phyloP scores from a whole-genome alignment of 2,888 invertebrate species.

The Protophormia terraenovae region DNA sequence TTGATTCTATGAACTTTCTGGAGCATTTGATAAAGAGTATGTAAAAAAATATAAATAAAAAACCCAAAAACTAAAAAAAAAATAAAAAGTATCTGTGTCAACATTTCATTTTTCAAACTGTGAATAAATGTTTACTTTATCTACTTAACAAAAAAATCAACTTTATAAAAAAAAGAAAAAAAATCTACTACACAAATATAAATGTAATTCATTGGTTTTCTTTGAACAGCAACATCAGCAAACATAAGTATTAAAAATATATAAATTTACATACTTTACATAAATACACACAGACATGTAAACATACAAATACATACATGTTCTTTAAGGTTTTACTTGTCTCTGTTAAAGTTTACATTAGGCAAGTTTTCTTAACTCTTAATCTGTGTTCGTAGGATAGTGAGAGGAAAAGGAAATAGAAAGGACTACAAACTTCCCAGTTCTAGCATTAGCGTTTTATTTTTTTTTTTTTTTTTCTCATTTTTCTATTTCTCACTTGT shows the following conservation, averaged over 20 bases:
- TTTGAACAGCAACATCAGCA: slow-evolving; percentile 10
- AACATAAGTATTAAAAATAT: slow-evolving; percentile 11
- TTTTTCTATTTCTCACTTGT: too few species aligned
- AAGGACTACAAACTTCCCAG: too few species aligned
- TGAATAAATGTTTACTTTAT: slow-evolving; percentile 68
- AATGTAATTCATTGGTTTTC: slow-evolving; percentile 64
- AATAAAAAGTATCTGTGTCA: slow-evolving; percentile 38
- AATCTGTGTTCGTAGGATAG: too few species aligned
- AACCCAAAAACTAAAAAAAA: not conserved
- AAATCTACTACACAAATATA: slow-evolving; percentile 44
- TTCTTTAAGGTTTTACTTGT: too few species aligned
- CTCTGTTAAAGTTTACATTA: too few species aligned
- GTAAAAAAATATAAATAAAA: not conserved
- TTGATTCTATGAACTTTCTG: not conserved
- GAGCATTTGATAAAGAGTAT: slow-evolving; percentile 18
- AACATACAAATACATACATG: not conserved
- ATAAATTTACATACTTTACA: not conserved
- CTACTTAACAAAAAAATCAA: slow-evolving; percentile 43
- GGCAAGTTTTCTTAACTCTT: too few species aligned
- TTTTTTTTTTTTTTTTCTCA: too few species aligned
- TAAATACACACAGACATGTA: not conserved
- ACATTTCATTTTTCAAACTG: slow-evolving; percentile 56
- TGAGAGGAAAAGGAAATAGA: too few species aligned
- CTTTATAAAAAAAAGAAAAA: not conserved
- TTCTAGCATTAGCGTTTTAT: too few species aligned